Base-by-base conservation (phyloP, 2,113 vertebrate species). In the Aptenodytes forsteri region DNA sequence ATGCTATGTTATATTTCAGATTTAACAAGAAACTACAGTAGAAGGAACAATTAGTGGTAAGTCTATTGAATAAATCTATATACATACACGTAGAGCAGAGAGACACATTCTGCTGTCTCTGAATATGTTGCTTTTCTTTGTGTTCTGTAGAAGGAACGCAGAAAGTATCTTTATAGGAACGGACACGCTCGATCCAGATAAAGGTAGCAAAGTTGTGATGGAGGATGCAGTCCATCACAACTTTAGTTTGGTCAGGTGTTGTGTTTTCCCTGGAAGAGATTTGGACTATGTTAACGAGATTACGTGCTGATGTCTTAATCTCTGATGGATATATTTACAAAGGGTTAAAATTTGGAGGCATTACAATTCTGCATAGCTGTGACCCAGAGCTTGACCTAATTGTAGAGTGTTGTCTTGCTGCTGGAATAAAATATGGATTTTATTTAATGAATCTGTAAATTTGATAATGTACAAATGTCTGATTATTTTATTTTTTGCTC, bases 391-490 rank as follows among this genome's bases (percentile, higher is more conserved):
- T 69, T 67, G 87, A 49, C n/a, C 42, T 69, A 27, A 32, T n/a
- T 85, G 78, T 76, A 46, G 86, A 36, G 38, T 69, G 29, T 82
- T 85, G 44, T 84, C 90, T 78, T 73, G 29, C 47, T 86, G 58
- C 78, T 72, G 36, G 71, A 69, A 58, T 83, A 91, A 96, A 87
- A 80, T 40, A 91, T 18, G 55, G 52, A 54, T 87, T 94, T 95
- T 70, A 71, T 83, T 97, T 44, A 83, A 54, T 73, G 64, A 79
- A 25, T 96, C 67, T 77, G 34, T 90, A 89, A 89, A 93, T 72
- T 50, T 44, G 56, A n/a, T 89, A 76, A 87, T 81, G 62, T 87
- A 11, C 80, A 61, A 70, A 55, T 78, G 79, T 73, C 87, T 83
- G 30, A 49, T 59, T 69, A 9, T 38, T 82, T 96, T 95, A 17